These are phyloP conservation scores for Caenorhabditis tropicalis DNA, from an alignment of 1,140 invertebrate species.

Conservation along the genomic window DNA sequence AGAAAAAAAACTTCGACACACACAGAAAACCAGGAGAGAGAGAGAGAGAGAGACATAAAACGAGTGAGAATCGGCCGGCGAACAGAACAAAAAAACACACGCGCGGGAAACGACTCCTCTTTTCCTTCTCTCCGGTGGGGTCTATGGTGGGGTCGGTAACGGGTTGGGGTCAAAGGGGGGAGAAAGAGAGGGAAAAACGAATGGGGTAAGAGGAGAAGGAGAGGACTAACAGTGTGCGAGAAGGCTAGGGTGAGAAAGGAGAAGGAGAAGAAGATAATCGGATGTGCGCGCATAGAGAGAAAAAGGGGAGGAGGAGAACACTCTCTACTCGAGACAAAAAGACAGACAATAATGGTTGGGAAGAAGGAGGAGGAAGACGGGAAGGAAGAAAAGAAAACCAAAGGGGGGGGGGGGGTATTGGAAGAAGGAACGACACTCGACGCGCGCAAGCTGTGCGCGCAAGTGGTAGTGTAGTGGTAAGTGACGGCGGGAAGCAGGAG, in stretches of 20 bases:
- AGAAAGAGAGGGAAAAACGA: neutral
- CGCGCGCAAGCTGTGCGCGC: slow-evolving; percentile 12
- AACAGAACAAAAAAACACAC: no score
- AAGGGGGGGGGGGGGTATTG: no score
- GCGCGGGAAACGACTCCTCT: neutral
- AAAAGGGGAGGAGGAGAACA: no score
- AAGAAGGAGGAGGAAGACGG: neutral
- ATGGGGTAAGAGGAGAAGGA: neutral
- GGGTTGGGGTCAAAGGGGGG: neutral
- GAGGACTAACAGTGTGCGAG: neutral
- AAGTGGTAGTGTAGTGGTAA: neutral
- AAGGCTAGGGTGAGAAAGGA: neutral
- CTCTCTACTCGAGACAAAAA: slow-evolving; percentile 15
- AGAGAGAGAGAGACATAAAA: no score
- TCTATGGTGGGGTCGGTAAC: neutral
- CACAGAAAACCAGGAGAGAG: no score
- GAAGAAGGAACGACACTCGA: neutral
- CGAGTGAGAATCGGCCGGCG: no score
- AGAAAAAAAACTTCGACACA: no score
- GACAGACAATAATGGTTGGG: slow-evolving; percentile 29
- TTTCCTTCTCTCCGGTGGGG: neutral
- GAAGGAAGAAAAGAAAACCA: no score
- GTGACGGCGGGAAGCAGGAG: neutral
- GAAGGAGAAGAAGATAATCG: neutral
- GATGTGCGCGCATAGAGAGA: slow-evolving; percentile 12